Conservation (phyloP, 1,140 invertebrate genomes). For the Fopius arisanus region DNA sequence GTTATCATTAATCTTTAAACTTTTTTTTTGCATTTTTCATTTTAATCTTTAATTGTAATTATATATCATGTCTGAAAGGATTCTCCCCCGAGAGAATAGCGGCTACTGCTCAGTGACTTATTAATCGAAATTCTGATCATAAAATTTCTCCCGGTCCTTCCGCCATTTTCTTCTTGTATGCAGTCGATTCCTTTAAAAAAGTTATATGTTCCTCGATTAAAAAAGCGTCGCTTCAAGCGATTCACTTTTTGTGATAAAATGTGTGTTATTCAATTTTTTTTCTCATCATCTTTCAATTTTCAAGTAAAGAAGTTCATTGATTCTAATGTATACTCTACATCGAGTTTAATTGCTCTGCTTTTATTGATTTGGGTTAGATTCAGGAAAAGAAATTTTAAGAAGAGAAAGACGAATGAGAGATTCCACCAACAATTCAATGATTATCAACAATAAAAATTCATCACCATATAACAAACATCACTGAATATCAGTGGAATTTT, state of each 20-base stretch:
- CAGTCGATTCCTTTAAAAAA: constrained; percentile 41
- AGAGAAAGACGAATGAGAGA: neutral
- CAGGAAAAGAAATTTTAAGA: constrained; percentile 4
- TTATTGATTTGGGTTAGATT: neutral
- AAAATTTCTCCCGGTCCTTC: constrained; percentile 38
- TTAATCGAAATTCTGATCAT: constrained; percentile 41
- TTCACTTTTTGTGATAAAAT: neutral
- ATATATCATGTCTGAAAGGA: constrained; percentile 28
- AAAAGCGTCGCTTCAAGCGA: constrained; percentile 5
- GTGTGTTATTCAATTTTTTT: constrained; percentile 17
- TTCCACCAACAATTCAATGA: neutral
- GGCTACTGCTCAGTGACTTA: constrained; percentile 34
- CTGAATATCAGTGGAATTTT: neutral
- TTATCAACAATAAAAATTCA: neutral
- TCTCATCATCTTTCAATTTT: constrained; percentile 11
- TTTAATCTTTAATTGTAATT: constrained; percentile 13
- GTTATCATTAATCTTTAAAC: constrained; percentile 14
- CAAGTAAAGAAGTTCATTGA: neutral
- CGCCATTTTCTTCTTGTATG: constrained; percentile 41
- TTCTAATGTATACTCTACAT: neutral
- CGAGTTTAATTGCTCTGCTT: neutral
- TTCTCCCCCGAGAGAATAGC: constrained; percentile 24
- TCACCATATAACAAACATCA: neutral
- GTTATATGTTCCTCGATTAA: constrained; percentile 31
- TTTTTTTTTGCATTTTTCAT: constrained; percentile 12